Percentiles rank a stretch among this genome's conserved stretches.
These are phyloP conservation scores for Nebria brevicollis DNA, from an alignment of 2,888 invertebrate species.

Conservation along the genomic window DNA sequence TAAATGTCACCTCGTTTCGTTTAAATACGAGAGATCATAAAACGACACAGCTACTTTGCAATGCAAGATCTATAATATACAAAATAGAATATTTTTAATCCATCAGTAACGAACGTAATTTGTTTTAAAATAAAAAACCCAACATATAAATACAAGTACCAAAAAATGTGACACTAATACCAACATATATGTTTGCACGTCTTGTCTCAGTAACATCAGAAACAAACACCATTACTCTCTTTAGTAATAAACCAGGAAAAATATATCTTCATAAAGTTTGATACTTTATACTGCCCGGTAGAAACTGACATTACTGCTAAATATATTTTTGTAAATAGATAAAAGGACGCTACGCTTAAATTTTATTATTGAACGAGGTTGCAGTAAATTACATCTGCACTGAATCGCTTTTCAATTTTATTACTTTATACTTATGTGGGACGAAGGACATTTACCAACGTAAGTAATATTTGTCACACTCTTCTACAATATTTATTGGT, in stretches of 20 bases:
- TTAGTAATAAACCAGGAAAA: constrained; percentile 35
- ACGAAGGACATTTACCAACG: neutral
- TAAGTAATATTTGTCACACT: constrained; percentile 1
- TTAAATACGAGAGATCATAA: neutral
- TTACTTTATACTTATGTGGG: neutral
- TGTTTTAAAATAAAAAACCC: no score
- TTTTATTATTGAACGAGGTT: neutral
- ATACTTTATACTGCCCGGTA: constrained; percentile 25
- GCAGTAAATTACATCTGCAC: neutral
- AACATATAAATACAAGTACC: no score
- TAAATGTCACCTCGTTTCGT: constrained; percentile 3
- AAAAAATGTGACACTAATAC: no score
- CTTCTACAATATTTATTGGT: neutral
- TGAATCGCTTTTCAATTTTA: constrained; percentile 1
- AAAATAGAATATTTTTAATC: no score
- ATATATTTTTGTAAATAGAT: neutral
- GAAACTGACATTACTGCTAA: neutral
- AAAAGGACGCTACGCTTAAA: neutral
- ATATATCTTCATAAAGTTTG: constrained; percentile 39
- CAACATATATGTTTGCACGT: neutral
- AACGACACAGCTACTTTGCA: neutral
- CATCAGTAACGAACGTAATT: no score
- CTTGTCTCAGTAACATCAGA: neutral
- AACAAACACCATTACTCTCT: constrained; percentile 10
- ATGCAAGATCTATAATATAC: no score